phyloP scores from a whole-genome alignment of 2,113 vertebrate species.

The Vidua macroura region DNA sequence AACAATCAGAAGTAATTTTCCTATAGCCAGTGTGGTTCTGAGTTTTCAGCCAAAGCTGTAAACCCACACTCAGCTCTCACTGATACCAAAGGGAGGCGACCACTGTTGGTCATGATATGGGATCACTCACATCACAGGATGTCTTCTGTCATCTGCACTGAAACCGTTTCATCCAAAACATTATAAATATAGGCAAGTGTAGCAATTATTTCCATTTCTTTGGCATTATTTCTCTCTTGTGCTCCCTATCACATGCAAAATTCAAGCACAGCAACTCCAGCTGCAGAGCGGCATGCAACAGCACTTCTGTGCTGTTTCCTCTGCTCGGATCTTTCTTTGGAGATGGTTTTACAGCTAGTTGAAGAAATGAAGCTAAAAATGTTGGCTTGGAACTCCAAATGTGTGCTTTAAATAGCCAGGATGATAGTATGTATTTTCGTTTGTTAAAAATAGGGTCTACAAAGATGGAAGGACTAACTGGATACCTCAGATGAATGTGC shows the following conservation, averaged over 20 bases:
- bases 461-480: neutral
- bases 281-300: neutral
- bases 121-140: fast-evolving
- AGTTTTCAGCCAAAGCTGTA: neutral
- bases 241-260: neutral
- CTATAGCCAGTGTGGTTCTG: neutral
- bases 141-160: neutral
- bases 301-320: neutral
- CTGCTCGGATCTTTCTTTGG: neutral
- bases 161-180: neutral
- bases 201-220: neutral
- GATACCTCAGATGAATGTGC: neutral
- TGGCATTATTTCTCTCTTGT: neutral
- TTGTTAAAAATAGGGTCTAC: neutral
- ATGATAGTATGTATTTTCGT: fast-evolving
- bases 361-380: neutral
- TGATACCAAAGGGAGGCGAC: fast-evolving
- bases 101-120: neutral
- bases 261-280: neutral
- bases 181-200: neutral
- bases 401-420: neutral
- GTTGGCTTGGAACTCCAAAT: neutral
- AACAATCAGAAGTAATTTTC: neutral
- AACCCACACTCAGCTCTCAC: neutral
- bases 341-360: neutral